These are phyloP conservation scores for Oscheius onirici DNA, from an alignment of 2,888 invertebrate genomes.

Conservation along the genomic window DNA sequence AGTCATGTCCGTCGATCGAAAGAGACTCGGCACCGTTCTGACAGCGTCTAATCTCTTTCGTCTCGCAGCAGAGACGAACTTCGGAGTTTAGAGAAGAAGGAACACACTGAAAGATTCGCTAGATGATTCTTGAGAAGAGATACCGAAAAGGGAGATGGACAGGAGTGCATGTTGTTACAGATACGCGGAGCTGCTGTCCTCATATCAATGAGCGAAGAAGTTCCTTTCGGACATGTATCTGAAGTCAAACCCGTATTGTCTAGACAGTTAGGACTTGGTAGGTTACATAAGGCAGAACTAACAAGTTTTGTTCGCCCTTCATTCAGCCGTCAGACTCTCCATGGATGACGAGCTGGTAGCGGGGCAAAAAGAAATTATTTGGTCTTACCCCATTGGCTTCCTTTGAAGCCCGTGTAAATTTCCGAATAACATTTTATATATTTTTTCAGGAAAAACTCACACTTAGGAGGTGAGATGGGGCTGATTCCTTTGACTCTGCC, in stretches of 20 bases:
- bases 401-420: neutral
- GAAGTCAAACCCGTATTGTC: neutral
- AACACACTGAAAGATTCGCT: constrained; percentile 11
- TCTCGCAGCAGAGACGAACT: constrained; percentile 29
- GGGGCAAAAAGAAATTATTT: too few species aligned
- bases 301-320: too few species aligned
- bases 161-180: constrained; percentile 10
- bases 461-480: neutral
- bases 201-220: constrained; percentile 11
- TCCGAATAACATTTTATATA: neutral
- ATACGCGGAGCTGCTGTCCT: neutral
- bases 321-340: too few species aligned
- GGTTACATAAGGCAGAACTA: neutral
- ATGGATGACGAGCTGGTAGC: too few species aligned
- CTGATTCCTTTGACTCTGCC: constrained; percentile 7
- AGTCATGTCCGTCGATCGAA: constrained; percentile 34
- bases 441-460: too few species aligned
- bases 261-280: neutral
- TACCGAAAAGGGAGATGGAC: constrained; percentile 30
- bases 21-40: constrained; percentile 35
- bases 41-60: constrained; percentile 16
- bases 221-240: constrained; percentile 23
- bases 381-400: neutral
- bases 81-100: neutral
- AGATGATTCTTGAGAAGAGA: neutral